Percentiles rank a stretch among this genome's conserved stretches.
These are phyloP conservation scores for Eulemur macaco DNA, from an alignment of 2,113 vertebrate genomes.

Conservation along the genomic window DNA sequence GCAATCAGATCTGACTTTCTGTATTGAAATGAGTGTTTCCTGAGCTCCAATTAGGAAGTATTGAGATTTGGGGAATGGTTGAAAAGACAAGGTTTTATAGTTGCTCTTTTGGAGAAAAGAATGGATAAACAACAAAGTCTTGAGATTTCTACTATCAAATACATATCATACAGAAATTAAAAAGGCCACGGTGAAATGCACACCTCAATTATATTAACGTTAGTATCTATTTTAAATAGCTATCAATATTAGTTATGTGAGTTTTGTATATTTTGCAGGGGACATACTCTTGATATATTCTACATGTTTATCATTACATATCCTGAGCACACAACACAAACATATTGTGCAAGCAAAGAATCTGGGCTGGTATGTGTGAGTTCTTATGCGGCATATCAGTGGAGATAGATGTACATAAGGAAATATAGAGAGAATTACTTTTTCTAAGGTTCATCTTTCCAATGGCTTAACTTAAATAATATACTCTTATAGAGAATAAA, in stretches of 20 bases:
- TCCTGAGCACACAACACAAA: not conserved
- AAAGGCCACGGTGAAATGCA: not conserved
- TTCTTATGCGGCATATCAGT: not conserved
- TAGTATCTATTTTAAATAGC: not conserved
- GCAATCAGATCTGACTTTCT: not conserved
- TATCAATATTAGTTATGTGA: not conserved
- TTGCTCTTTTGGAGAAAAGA: not conserved
- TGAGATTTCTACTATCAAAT: not conserved
- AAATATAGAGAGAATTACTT: not conserved
- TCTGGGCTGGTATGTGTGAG: not conserved
- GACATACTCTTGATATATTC: not conserved
- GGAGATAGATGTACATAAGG: not conserved
- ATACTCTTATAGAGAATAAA: not conserved
- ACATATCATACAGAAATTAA: not conserved
- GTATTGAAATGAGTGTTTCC: not conserved
- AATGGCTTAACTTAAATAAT: not conserved
- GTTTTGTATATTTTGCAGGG: not conserved
- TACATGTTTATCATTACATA: not conserved
- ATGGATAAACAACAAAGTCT: not conserved
- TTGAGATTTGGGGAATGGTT: slow-evolving; percentile 9
- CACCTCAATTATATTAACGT: not conserved
- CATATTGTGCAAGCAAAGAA: not conserved
- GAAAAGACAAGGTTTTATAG: not conserved
- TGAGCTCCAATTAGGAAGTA: not conserved
- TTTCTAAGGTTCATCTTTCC: not conserved